Evolutionary conservation across 1,140 invertebrate species (phyloP).

Genomic region (Saccostrea echinata): DNA sequence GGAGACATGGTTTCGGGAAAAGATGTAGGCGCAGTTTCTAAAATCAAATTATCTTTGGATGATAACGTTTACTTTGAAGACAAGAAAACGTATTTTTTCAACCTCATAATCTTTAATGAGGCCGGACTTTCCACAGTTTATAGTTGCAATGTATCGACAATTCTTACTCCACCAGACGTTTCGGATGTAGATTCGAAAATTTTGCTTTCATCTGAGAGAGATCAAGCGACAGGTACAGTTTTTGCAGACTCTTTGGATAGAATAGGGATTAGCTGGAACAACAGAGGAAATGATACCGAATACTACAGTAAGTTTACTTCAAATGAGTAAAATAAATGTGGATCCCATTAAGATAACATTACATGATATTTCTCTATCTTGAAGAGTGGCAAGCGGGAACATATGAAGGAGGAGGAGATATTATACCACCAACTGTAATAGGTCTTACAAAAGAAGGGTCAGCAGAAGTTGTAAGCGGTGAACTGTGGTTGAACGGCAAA

Average conservation of each 20-base stretch:
- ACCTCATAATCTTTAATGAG: conserved; percentile 31
- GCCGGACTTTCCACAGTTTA: conserved; percentile 54
- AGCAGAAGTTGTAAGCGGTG: neutral
- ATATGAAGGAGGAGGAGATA: too few relatives aligned
- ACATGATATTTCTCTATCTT: neutral
- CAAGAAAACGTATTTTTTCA: conserved; percentile 42
- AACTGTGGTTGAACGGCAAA: conserved; percentile 27
- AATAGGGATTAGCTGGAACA: conserved; percentile 40
- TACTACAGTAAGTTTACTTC: conserved; percentile 55
- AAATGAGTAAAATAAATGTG: too few relatives aligned
- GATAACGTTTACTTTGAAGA: conserved; percentile 26
- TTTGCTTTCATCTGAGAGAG: too few relatives aligned
- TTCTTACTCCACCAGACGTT: too few relatives aligned
- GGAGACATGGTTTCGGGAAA: neutral
- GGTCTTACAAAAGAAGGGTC: neutral
- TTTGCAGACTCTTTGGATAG: conserved; percentile 28
- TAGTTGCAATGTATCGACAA: too few relatives aligned
- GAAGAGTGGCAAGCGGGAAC: conserved; percentile 16
- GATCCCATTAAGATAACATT: neutral
- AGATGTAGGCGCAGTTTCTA: conserved; percentile 20
- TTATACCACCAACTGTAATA: neutral
- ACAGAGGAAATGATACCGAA: conserved; percentile 31
- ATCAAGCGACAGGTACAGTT: neutral
- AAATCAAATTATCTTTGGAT: neutral
- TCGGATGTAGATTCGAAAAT: too few relatives aligned